Evolutionary conservation across 2,888 invertebrate genomes (phyloP).

Genomic region (Ctenicera cuprea): DNA sequence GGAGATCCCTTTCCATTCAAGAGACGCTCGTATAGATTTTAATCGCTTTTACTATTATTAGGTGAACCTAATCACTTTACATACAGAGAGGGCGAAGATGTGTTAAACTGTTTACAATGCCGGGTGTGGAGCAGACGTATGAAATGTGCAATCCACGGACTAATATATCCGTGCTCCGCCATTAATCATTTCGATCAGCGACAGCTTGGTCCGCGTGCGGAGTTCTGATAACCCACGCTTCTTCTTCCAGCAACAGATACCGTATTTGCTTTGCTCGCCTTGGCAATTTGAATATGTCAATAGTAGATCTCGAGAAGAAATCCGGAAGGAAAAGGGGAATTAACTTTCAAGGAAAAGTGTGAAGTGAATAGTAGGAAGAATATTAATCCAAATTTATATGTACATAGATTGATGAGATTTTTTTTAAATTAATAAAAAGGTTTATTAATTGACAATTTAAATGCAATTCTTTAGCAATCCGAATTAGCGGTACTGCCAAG

Average conservation of each 20-base stretch:
- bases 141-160: slow-evolving; percentile 65
- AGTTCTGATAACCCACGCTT: slow-evolving; percentile 64
- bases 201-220: slow-evolving; percentile 66
- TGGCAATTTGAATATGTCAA: slow-evolving; percentile 59
- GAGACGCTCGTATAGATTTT: slow-evolving; percentile 31
- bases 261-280: slow-evolving; percentile 55
- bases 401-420: too few species aligned
- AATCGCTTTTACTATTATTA: slow-evolving; percentile 43
- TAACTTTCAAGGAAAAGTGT: slow-evolving; percentile 6
- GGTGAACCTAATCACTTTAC: slow-evolving; percentile 47
- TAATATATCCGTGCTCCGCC: slow-evolving; percentile 67
- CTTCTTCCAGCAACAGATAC: slow-evolving; percentile 54
- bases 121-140: slow-evolving; percentile 61
- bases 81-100: slow-evolving; percentile 47
- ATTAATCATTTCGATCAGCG: slow-evolving; percentile 69
- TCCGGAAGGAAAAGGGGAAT: slow-evolving; percentile 11
- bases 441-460: too few species aligned
- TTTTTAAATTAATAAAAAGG: too few species aligned
- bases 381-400: too few species aligned
- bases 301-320: slow-evolving; percentile 56
- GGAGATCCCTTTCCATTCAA: slow-evolving; percentile 37
- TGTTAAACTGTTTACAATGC: slow-evolving; percentile 52
- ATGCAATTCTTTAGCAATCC: too few species aligned
- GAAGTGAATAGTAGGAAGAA: too few species aligned
- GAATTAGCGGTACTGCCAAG: too few species aligned